Evolutionary conservation across 2,888 invertebrate genomes (phyloP).

Genomic region (Dione juno): DNA sequence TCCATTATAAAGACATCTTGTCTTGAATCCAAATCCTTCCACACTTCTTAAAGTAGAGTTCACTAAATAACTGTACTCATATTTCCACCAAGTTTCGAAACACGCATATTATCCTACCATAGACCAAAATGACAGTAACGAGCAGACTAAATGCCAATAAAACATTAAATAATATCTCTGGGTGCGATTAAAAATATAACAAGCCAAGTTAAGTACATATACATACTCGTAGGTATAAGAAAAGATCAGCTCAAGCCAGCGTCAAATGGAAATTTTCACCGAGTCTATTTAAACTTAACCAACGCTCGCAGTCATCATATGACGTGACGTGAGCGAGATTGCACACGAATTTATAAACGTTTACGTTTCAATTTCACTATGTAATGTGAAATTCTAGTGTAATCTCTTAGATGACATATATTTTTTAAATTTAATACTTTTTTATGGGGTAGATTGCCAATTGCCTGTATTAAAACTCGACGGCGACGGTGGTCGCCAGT

Average conservation of each 20-base stretch:
- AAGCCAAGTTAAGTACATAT: neutral
- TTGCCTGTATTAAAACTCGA: neutral
- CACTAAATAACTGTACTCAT: too few relatives aligned
- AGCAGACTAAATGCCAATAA: too few relatives aligned
- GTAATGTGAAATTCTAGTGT: neutral
- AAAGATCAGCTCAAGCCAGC: constrained; percentile 18
- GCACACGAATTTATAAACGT: constrained; percentile 10
- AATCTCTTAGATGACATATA: neutral
- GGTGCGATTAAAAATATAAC: too few relatives aligned
- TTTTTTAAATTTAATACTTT: neutral
- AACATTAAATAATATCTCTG: too few relatives aligned
- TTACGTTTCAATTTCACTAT: constrained; percentile 15
- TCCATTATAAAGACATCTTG: too few relatives aligned
- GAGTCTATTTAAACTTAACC: constrained; percentile 43
- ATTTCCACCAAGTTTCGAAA: too few relatives aligned
- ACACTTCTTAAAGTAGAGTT: too few relatives aligned
- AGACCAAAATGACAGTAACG: too few relatives aligned
- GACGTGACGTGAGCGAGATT: constrained; percentile 12
- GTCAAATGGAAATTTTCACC: constrained; percentile 42
- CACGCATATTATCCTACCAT: too few relatives aligned
- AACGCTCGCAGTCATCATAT: constrained; percentile 32
- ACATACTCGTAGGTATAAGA: neutral
- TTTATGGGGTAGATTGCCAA: neutral
- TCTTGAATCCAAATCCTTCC: too few relatives aligned
- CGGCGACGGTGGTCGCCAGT: too few relatives aligned